phyloP scores from a whole-genome alignment of 1,140 invertebrate genomes.

The Centruroides sculpturatus region DNA sequence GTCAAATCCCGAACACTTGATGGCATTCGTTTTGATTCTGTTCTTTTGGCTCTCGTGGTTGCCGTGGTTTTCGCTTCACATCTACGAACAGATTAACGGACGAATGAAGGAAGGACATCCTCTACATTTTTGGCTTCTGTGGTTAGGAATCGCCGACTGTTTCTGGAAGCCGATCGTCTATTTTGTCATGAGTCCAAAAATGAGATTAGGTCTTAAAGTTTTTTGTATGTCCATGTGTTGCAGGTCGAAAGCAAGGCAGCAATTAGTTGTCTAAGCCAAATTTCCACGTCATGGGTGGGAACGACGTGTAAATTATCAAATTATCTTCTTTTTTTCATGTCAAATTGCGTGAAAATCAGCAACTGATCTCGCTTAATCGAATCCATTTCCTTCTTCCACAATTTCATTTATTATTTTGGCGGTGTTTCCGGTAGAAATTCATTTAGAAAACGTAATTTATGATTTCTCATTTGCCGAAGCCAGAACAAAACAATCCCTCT shows the following conservation, averaged over 20 bases:
- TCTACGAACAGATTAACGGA: constrained; percentile 33
- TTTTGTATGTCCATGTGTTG: constrained; percentile 82
- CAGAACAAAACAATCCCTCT: no score
- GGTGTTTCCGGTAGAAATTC: no score
- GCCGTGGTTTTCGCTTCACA: constrained; percentile 63
- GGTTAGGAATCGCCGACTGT: constrained; percentile 84
- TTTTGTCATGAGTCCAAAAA: constrained; percentile 71
- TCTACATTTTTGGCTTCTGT: constrained; percentile 80
- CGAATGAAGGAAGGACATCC: constrained; percentile 36
- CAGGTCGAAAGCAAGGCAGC: constrained; percentile 43
- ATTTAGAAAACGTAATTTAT: no score
- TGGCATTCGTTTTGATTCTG: constrained; percentile 80
- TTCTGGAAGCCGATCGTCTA: constrained; percentile 89
- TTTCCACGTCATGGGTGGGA: no score
- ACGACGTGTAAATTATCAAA: no score
- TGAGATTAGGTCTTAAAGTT: constrained; percentile 66
- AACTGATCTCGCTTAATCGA: no score
- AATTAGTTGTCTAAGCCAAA: constrained; percentile 6
- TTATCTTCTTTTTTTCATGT: no score
- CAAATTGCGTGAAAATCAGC: no score
- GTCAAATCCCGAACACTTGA: constrained; percentile 81
- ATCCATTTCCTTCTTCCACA: no score
- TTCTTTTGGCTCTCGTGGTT: constrained; percentile 85
- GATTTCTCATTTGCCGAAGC: no score
- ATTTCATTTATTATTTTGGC: no score